Evolutionary conservation across 2,888 invertebrate species (phyloP), one percentile per base, ranked within the genome.

Genomic region (Chloroclysta siterata): DNA sequence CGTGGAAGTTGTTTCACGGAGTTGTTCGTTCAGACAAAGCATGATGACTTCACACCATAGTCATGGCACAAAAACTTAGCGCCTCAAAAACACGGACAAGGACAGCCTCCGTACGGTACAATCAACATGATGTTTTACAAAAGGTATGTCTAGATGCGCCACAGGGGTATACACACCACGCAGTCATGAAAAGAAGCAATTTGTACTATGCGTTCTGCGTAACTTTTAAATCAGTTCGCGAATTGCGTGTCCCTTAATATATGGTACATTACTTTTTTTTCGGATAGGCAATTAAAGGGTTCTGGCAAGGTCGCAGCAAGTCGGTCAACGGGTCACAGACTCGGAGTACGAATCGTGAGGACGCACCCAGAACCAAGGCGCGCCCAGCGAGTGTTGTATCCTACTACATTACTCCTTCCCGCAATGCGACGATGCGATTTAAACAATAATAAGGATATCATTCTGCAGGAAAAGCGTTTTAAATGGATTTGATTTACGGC

Each of bases 271-370:
- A n/a, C n/a, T 2, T 39, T 8, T 85, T 85, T 82, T 74, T 77
- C 72, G 76, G 74, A 71, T 78, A 69, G 76, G 72, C 79, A 79
- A 80, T 79, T 77, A 83, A 82, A 84, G 82, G 83, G 82, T 77
- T 80, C 75, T 72, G 74, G 74, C 83, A 87, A 85, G 84, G 86
- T 81, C 81, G 83, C 75, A 80, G 78, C 86, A 88, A 84, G 78
- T 88, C 90, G 90, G 90, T 90, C 85, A 90, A 75, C 84, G 81
- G 90, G 89, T 88, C 89, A 85, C 77, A 82, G 79, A 88, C 87
- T 87, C 86, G 82, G 75, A 82, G 79, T 80, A 82, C 83, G 82
- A 83, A 80, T 83, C 77, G 84, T 83, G 85, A 83, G 87, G 88
- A 88, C 91, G 87, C 92, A 83, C 90, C 89, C 87, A 85, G 78